Percentiles rank a stretch among this genome's conserved stretches.
Evolutionary conservation across 2,888 invertebrate species (phyloP).

Genomic region (Ochropleura plecta): DNA sequence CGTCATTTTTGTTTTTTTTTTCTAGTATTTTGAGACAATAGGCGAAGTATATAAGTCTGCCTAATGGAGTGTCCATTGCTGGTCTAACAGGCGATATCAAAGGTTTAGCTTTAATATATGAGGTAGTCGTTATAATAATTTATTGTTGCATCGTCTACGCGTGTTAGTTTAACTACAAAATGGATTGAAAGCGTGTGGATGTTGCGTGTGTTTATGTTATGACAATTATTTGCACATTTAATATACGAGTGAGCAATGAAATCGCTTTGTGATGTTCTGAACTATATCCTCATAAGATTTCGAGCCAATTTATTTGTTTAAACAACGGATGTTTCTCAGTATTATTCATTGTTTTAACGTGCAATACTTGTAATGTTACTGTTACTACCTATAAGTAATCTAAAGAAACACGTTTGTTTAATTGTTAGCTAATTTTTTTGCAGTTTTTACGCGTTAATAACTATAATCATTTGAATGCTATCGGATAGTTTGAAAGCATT

Average conservation of each 20-base stretch:
- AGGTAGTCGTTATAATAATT: constrained; percentile 50
- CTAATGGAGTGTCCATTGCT: constrained; percentile 62
- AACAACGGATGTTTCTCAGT: constrained; percentile 11
- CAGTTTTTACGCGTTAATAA: not conserved
- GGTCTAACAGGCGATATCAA: constrained; percentile 48
- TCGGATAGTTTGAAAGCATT: not conserved
- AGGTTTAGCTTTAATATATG: constrained; percentile 37
- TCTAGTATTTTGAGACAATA: constrained; percentile 79
- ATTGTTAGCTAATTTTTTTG: not conserved
- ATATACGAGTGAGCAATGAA: constrained; percentile 28
- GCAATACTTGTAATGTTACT: not conserved
- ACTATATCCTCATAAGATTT: constrained; percentile 28
- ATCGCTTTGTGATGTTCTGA: constrained; percentile 33
- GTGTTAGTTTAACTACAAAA: constrained; percentile 43
- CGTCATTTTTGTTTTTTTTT: constrained; percentile 79
- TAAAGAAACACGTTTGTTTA: not conserved
- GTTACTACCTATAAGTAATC: not conserved
- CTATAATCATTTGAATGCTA: not conserved
- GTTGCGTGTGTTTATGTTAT: constrained; percentile 27
- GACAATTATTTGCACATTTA: constrained; percentile 54
- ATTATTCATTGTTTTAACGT: constrained; percentile 14
- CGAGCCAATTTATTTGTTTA: constrained; percentile 39
- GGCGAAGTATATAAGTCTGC: constrained; percentile 47
- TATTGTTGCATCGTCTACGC: constrained; percentile 29
- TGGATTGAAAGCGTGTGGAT: constrained; percentile 33